Percentiles rank a stretch among this genome's conserved stretches.
phyloP scores from a whole-genome alignment of 2,113 vertebrate species.

The western clawed frog (Xenopus tropicalis) region UCB_Xtro_10.0 CM004449.2:110774001-110774500 shows the following conservation, averaged over 20 bases:
- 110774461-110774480: conserved; percentile 15
- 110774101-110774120: no score
- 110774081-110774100: no score
- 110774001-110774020: no score
- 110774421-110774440: not conserved
- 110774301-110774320: not conserved
- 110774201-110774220: not conserved
- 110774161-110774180: not conserved
- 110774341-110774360: not conserved
- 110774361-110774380: conserved; percentile 1
- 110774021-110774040: no score
- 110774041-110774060: no score
- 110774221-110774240: not conserved
- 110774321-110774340: not conserved
- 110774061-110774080: no score
- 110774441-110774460: not conserved
- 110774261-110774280: not conserved
- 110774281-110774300: not conserved
- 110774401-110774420: not conserved
- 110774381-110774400: no score
- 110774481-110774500: conserved; percentile 7
- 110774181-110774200: not conserved
- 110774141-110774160: no score
- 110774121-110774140: no score
- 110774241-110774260: not conserved